Evolutionary conservation across 2,113 vertebrate genomes (phyloP).

Genomic region (Ramphastos sulfuratus): DNA sequence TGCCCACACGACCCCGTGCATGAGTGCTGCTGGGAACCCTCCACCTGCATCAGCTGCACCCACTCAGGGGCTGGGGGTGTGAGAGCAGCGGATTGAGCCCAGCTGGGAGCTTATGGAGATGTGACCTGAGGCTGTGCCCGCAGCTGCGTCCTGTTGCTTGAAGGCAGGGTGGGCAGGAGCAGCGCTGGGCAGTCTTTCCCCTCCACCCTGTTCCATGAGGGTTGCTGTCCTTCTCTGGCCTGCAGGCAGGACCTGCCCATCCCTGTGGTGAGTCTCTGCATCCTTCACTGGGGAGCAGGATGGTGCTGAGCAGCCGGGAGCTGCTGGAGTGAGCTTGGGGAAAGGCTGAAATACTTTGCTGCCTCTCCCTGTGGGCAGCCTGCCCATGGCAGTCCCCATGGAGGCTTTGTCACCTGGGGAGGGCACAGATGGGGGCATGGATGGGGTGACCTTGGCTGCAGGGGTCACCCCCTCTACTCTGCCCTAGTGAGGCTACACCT

Average conservation of each 20-base stretch:
- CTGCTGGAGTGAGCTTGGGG: background rate
- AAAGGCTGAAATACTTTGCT: fast-evolving
- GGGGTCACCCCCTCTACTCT: background rate
- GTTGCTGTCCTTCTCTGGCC: no score
- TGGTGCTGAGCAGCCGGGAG: background rate
- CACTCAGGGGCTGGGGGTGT: background rate
- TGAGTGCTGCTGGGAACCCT: background rate
- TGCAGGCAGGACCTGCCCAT: fast-evolving
- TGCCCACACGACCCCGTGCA: background rate
- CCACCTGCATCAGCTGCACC: background rate
- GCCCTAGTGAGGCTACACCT: no score
- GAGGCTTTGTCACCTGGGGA: background rate
- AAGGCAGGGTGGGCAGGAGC: background rate
- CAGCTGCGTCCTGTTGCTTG: background rate
- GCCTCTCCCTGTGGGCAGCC: background rate
- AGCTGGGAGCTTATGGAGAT: background rate
- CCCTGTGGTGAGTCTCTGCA: background rate
- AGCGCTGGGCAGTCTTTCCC: fast-evolving
- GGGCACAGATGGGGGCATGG: fast-evolving
- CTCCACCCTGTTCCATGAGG: fast-evolving
- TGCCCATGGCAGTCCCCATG: fast-evolving
- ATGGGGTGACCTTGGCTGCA: fast-evolving
- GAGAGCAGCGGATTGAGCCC: background rate
- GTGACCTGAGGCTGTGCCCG: background rate
- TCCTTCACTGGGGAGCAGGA: background rate